Evolutionary conservation across 2,888 invertebrate genomes (phyloP).

Genomic region (Lordiphosa andalusiaca): DNA sequence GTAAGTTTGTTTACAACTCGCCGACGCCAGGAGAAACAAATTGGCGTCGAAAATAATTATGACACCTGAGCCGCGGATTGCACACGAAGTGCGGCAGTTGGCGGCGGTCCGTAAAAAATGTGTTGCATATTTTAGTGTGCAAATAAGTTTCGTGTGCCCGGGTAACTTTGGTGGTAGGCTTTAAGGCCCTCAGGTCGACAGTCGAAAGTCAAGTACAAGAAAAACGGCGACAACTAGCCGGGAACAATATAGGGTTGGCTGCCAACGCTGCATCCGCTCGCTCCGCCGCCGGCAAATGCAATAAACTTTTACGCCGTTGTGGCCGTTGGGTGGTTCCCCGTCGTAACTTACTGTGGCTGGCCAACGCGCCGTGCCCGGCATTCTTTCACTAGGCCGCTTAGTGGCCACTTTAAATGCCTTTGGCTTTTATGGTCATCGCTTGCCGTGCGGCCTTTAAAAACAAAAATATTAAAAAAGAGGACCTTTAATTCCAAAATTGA

Average conservation of each 20-base stretch:
- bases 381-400: constrained; percentile 1
- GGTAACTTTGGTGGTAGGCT: constrained; percentile 36
- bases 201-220: constrained; percentile 48
- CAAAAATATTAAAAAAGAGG: constrained; percentile 13
- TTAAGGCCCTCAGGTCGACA: constrained; percentile 30
- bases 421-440: constrained; percentile 40
- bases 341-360: constrained; percentile 44
- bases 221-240: constrained; percentile 20
- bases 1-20: constrained; percentile 45
- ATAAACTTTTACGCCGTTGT: constrained; percentile 65
- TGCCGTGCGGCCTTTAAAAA: constrained; percentile 23
- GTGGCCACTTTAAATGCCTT: constrained; percentile 45
- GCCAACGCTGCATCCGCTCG: constrained; percentile 5
- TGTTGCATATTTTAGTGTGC: constrained; percentile 59
- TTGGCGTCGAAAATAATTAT: constrained; percentile 65
- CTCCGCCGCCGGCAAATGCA: constrained; percentile 8
- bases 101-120: constrained; percentile 35
- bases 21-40: constrained; percentile 42
- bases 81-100: constrained; percentile 6
- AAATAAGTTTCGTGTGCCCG: constrained; percentile 38
- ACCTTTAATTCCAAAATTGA: background rate
- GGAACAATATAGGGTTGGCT: constrained; percentile 31
- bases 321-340: constrained; percentile 55
- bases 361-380: constrained; percentile 15
- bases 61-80: constrained; percentile 45